These are phyloP conservation scores for Paedocypris sp. DNA, from an alignment of 2,113 vertebrate genomes.

Conservation along the genomic window DNA sequence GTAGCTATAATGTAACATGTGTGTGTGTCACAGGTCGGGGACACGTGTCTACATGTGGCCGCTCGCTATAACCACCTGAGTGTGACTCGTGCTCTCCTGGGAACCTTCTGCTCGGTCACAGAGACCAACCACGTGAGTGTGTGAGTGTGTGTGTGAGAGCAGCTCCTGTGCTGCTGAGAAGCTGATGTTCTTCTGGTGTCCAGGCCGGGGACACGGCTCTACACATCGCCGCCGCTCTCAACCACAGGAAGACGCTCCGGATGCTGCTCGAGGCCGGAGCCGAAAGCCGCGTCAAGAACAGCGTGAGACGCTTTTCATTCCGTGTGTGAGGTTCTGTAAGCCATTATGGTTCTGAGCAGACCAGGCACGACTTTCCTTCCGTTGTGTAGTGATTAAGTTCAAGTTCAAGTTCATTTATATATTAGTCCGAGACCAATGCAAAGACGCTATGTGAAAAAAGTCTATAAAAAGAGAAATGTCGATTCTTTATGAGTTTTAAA, in stretches of 20 bases:
- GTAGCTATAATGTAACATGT: background rate
- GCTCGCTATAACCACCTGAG: slow-evolving; percentile 89
- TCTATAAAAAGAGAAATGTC: too few relatives aligned
- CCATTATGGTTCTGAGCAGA: too few relatives aligned
- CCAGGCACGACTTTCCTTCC: too few relatives aligned
- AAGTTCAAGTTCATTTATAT: too few relatives aligned
- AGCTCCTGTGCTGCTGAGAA: background rate
- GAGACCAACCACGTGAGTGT: slow-evolving; percentile 94
- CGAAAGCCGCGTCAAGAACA: slow-evolving; percentile 72
- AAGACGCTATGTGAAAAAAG: too few relatives aligned
- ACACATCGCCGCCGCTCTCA: slow-evolving; percentile 82
- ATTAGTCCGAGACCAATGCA: too few relatives aligned
- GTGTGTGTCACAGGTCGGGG: slow-evolving; percentile 67
- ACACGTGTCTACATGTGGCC: slow-evolving; percentile 87
- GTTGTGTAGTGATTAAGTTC: too few relatives aligned
- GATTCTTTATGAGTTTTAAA: too few relatives aligned
- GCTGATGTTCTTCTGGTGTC: background rate
- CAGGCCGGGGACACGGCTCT: slow-evolving; percentile 87
- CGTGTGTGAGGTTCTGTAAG: too few relatives aligned
- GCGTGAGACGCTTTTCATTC: slow-evolving; percentile 57
- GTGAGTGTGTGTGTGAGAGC: too few relatives aligned
- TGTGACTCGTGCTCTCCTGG: slow-evolving; percentile 81
- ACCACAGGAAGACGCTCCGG: slow-evolving; percentile 87
- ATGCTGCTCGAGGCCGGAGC: slow-evolving; percentile 86
- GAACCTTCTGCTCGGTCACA: slow-evolving; percentile 88